Base-by-base conservation (phyloP, 2,888 invertebrate species). In the Cosmorhoe ocellata region DNA sequence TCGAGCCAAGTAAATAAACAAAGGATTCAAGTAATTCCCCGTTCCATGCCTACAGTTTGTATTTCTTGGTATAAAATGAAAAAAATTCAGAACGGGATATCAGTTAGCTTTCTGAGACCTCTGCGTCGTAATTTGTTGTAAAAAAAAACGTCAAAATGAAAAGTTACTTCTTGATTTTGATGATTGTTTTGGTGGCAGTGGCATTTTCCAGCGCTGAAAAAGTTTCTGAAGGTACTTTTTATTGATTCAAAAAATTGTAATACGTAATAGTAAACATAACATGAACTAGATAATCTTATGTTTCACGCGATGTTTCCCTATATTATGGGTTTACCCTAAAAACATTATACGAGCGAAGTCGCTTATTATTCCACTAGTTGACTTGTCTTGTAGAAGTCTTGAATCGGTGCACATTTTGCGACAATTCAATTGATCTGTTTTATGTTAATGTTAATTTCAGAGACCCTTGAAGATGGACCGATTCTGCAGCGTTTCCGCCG, bases 101-200 rank as follows among this genome's bases (percentile, higher is more conserved):
- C 41, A 48, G 30, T 36, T 10, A 24, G 13, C n/a, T 10, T 34
- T 18, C 18, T 18, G 18, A 40, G 22, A 34, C 8, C 3, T 7
- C 26, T 4, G n/a, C 33, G 18, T 18, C 22, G 22, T 24, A 7
- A 6, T 24, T 24, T 3, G 7, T 24, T 24, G 24, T 5, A 24
- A 6, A 5, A 7, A 24, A 24, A 24, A 7, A 6, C 7, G 7
- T 34, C 11, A 50, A 32, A 50, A 61, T 61, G 61, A 61, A 52
- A 33, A 45, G 48, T 0, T 52, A 37, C 11, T 48, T 58, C 13
- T 42, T 59, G 18, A 11, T 59, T 39, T 57, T 57, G 26, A 48
- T 42, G 41, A 13, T 58, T 10, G n/a, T 55, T 10, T 27, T 59
- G 11, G 43, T 51, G 7, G 40, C 58, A 22, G 42, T 46, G 13